Percentiles rank a stretch among this genome's conserved stretches.
phyloP scores from a whole-genome alignment of 2,888 invertebrate species.

The Altica lythri region DNA sequence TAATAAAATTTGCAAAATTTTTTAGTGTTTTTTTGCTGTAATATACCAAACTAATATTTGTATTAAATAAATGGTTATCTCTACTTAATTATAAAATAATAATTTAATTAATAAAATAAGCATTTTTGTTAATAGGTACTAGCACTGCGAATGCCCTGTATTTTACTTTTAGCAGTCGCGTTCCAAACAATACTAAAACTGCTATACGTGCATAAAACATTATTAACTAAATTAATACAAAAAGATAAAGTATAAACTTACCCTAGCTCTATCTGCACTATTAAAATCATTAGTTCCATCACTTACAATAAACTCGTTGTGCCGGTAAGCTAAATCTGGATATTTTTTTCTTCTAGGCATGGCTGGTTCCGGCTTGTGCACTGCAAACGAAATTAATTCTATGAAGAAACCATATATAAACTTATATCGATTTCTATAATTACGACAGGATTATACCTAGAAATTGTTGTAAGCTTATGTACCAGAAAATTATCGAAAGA shows the following conservation, averaged over 20 bases:
- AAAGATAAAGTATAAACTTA: conserved; percentile 50
- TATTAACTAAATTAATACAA: conserved; percentile 22
- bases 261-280: conserved; percentile 69
- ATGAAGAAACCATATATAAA: conserved; percentile 11
- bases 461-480: conserved; percentile 1
- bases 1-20: too few relatives aligned
- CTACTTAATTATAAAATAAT: background rate
- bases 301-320: conserved; percentile 77
- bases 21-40: too few relatives aligned
- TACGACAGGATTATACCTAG: conserved; percentile 5
- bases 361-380: conserved; percentile 75
- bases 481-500: background rate
- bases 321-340: conserved; percentile 85
- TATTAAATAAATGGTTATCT: conserved; percentile 6
- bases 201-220: conserved; percentile 33
- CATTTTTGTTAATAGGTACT: conserved; percentile 8
- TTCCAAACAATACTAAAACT: conserved; percentile 36
- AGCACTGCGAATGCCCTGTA: conserved; percentile 19
- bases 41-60: background rate
- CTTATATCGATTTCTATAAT: conserved; percentile 14
- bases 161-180: conserved; percentile 32
- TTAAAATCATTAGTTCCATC: conserved; percentile 63
- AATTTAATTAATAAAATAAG: background rate
- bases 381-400: conserved; percentile 39
- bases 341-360: conserved; percentile 88